Evolutionary conservation across 2,888 invertebrate species (phyloP).

Genomic region (Stenichneumon culpator): DNA sequence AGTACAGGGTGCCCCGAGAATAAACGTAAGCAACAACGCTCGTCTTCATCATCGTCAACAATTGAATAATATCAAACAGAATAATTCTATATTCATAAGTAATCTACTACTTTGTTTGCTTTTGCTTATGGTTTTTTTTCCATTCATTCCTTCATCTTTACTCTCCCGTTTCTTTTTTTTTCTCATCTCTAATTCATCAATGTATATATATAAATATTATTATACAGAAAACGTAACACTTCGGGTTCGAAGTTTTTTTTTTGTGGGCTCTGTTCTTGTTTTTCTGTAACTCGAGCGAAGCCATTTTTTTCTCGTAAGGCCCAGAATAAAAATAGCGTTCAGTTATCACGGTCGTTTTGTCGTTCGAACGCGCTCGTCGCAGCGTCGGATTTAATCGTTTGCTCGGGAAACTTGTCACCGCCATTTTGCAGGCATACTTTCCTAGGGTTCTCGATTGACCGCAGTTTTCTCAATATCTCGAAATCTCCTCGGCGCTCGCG

Average conservation of each 20-base stretch:
- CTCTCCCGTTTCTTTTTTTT: conserved; percentile 45
- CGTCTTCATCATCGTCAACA: conserved; percentile 77
- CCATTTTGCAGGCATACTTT: conserved; percentile 6
- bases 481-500: no score
- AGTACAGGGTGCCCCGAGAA: conserved; percentile 84
- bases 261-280: conserved; percentile 16
- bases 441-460: not conserved
- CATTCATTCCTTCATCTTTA: conserved; percentile 2
- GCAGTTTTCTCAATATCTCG: not conserved
- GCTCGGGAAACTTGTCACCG: conserved; percentile 17
- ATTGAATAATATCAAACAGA: conserved; percentile 85
- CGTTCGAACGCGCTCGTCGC: not conserved
- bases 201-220: conserved; percentile 81
- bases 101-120: conserved; percentile 47
- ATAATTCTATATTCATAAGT: conserved; percentile 77
- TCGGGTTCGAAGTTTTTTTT: conserved; percentile 57
- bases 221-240: conserved; percentile 84
- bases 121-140: conserved; percentile 63
- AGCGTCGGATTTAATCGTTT: conserved; percentile 1
- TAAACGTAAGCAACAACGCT: conserved; percentile 84
- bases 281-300: conserved; percentile 9
- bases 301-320: not conserved
- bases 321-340: conserved; percentile 55
- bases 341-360: conserved; percentile 48
- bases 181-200: conserved; percentile 52